A percentile compares a stretch with the other conserved stretches of the same genome.
phyloP scores from a whole-genome alignment of 2,797 vertebrate genomes.

The Oophaga sylvatica region DNA sequence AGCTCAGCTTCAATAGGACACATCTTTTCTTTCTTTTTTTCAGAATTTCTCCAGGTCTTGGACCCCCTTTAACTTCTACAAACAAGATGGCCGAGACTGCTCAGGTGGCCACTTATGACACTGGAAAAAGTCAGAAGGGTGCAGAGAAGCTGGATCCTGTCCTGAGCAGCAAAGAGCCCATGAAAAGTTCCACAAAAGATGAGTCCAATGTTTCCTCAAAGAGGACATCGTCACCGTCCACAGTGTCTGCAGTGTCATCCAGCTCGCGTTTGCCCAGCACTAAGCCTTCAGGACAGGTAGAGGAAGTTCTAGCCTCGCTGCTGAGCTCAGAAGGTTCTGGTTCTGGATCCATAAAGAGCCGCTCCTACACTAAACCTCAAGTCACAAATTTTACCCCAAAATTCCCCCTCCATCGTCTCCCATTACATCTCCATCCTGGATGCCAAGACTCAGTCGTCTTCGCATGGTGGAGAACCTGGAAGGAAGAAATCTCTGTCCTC shows the following conservation, averaged over 20 bases:
- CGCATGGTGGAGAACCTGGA: background rate
- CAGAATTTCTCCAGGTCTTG: conserved; percentile 61
- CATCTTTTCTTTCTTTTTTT: background rate
- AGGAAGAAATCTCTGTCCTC: background rate
- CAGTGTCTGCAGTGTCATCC: background rate
- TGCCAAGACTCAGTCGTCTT: background rate
- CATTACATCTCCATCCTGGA: conserved; percentile 33
- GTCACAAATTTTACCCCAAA: background rate
- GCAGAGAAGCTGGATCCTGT: conserved; percentile 61
- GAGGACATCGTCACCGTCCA: background rate
- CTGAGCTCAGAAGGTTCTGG: too few species aligned
- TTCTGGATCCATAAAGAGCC: background rate
- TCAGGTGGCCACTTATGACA: conserved; percentile 71
- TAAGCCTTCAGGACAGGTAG: background rate
- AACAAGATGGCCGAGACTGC: conserved; percentile 63
- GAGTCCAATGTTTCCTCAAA: background rate
- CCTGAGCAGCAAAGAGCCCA: conserved; percentile 59
- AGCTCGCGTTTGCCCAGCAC: background rate
- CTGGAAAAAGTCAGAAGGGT: conserved; percentile 64
- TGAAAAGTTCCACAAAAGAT: conserved; percentile 54
- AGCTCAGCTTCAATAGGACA: too few species aligned
- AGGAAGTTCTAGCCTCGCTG: background rate
- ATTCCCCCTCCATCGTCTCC: background rate
- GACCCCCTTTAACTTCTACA: conserved; percentile 36
- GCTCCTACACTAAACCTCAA: background rate